Evolutionary conservation across 1,140 invertebrate genomes (phyloP), one percentile per base, ranked within the genome.

Genomic region (Hesperophylax magnus): DNA sequence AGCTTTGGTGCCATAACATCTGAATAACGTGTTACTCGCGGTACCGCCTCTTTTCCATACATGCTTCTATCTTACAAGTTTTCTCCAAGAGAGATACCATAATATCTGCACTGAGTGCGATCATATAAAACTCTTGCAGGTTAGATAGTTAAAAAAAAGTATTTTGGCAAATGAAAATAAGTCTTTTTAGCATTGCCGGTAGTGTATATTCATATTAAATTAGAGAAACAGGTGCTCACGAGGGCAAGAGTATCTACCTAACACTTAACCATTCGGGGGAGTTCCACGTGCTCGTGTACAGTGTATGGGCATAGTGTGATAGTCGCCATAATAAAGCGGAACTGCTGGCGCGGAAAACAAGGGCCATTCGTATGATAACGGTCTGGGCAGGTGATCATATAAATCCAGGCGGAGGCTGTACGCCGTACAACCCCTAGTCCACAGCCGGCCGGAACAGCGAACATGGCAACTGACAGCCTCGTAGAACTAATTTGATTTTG

Each of bases 301-400:
- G 34, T 8, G 34, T 34, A 34, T 0, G 8, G 39, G 39, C 39
- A 14, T 11, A 47, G 11, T 47, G 11, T 47, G 39, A 47, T 14
- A 47, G 39, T 47, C 39, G 39, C 39, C 39, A 47, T 47, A 47
- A 47, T 47, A 47, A 47, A 47, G 39, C 24, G 9, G 54, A 76
- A 76, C 72, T 76, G n/a, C 39, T 60, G 72, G 54, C 9, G 72
- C 54, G 72, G 72, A 76, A 76, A 76, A 76, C 72, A 76, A 76
- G 72, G 72, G 72, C 27, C 54, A 76, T 76, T 76, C 31, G 72
- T 76, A 60, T 76, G 72, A 76, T 76, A 76, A 76, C 72, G 72
- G 72, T 76, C 53, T 17, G 53, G 53, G 72, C 54, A 76, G 72
- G 53, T 76, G 34, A 76, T 76, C 22, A 76, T 60, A 76, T 60